Conservation (phyloP, 1,140 invertebrate genomes). For the Drosophila arawakana region DNA sequence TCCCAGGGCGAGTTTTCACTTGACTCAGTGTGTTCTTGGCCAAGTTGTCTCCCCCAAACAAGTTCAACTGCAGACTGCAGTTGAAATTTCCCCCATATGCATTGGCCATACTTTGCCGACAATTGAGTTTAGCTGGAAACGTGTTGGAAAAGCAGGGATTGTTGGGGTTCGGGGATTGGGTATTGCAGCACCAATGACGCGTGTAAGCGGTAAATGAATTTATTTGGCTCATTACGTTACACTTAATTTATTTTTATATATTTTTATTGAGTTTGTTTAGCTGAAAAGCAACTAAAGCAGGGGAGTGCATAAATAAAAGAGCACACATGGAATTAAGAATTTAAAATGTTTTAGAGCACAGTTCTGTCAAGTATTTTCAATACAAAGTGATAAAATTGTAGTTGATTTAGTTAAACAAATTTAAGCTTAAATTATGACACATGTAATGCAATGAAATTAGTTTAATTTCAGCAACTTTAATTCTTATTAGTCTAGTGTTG, state of each 20-base stretch:
- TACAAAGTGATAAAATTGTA: too few relatives aligned
- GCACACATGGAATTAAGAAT: too few relatives aligned
- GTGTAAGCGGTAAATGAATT: conserved; percentile 74
- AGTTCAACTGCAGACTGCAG: conserved; percentile 14
- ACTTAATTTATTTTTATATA: conserved; percentile 74
- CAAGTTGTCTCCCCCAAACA: conserved; percentile 28
- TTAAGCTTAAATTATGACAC: too few relatives aligned
- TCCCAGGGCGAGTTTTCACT: conserved; percentile 12
- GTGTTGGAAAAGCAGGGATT: conserved; percentile 8
- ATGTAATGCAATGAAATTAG: too few relatives aligned
- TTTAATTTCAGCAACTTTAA: neutral
- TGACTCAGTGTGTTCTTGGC: conserved; percentile 2
- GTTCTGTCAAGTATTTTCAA: too few relatives aligned
- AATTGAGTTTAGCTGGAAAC: conserved; percentile 49
- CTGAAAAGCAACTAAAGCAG: neutral
- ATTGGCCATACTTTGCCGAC: conserved; percentile 5
- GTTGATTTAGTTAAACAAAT: too few relatives aligned
- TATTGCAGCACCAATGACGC: conserved; percentile 47
- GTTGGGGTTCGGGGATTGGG: neutral
- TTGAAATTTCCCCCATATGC: conserved; percentile 8
- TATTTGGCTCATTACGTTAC: conserved; percentile 73
- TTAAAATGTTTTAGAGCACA: too few relatives aligned
- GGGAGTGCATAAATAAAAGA: too few relatives aligned
- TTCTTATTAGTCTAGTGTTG: neutral
- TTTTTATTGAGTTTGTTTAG: conserved; percentile 68